Conservation (phyloP, 2,888 invertebrate genomes). For the Nasonia oneida region DNA sequence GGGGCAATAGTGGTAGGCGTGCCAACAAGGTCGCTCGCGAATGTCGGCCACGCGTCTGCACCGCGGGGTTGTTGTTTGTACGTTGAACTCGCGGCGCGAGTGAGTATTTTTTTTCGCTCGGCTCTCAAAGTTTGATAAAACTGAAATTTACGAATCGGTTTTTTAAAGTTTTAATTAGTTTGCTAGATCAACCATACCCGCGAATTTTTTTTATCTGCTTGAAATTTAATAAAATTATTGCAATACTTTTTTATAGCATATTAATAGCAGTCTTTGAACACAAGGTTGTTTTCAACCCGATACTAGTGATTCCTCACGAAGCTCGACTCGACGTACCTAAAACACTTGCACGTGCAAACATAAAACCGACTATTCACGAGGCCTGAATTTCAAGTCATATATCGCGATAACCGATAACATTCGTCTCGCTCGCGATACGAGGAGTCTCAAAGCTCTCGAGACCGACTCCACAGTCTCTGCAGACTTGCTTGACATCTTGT, state of each 20-base stretch:
- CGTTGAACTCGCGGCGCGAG: conserved; percentile 38
- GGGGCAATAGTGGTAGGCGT: not conserved
- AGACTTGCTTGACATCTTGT: conserved; percentile 3
- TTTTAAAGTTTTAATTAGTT: too few relatives aligned
- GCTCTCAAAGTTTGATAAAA: not conserved
- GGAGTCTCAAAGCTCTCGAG: not conserved
- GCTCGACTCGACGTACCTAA: not conserved
- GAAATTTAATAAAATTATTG: too few relatives aligned
- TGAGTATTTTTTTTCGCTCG: not conserved
- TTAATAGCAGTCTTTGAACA: not conserved
- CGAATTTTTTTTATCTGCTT: too few relatives aligned
- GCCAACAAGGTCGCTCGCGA: conserved; percentile 50
- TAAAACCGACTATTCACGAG: conserved; percentile 18
- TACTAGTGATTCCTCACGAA: not conserved
- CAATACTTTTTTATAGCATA: too few relatives aligned
- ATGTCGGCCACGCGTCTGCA: conserved; percentile 41
- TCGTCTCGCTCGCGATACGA: conserved; percentile 41
- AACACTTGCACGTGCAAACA: not conserved
- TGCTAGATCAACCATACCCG: too few relatives aligned
- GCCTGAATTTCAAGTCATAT: conserved; percentile 25
- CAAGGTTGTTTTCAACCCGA: not conserved
- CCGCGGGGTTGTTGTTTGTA: conserved; percentile 17
- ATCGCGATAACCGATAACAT: conserved; percentile 45
- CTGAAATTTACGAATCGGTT: not conserved
- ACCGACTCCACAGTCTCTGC: not conserved